These are phyloP conservation scores for Psylliodes chrysocephalus DNA, from an alignment of 2,888 invertebrate species.

Conservation along the genomic window DNA sequence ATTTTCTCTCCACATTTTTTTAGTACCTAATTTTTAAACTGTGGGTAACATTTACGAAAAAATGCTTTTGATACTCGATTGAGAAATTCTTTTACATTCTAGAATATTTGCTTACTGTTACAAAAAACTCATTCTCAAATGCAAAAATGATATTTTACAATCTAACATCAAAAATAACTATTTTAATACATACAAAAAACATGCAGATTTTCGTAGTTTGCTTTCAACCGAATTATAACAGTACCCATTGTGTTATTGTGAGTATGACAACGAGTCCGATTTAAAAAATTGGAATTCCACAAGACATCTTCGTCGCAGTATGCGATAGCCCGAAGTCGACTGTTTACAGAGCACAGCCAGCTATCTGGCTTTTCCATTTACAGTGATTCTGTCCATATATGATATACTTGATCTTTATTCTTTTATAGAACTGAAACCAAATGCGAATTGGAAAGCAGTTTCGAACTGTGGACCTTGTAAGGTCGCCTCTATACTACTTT, in stretches of 20 bases:
- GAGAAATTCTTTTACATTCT: too few species aligned
- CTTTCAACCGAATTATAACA: slow-evolving; percentile 29
- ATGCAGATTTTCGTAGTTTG: background rate
- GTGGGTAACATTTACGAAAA: too few species aligned
- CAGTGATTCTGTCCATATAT: slow-evolving; percentile 66
- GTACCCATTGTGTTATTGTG: slow-evolving; percentile 37
- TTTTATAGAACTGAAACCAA: slow-evolving; percentile 64
- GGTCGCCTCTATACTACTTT: slow-evolving; percentile 56
- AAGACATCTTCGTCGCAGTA: slow-evolving; percentile 26
- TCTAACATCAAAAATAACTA: too few species aligned
- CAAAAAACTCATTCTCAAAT: too few species aligned
- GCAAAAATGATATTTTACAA: too few species aligned
- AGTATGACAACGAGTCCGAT: slow-evolving; percentile 40
- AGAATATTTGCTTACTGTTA: too few species aligned
- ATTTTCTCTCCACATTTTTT: too few species aligned
- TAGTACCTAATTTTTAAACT: too few species aligned
- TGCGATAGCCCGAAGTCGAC: slow-evolving; percentile 40
- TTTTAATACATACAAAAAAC: too few species aligned
- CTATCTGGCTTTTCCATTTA: slow-evolving; percentile 64
- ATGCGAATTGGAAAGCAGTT: slow-evolving; percentile 56
- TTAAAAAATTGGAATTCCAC: slow-evolving; percentile 54
- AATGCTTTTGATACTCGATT: too few species aligned
- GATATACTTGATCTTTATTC: slow-evolving; percentile 67
- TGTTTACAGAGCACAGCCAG: slow-evolving; percentile 32
- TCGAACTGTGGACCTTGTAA: slow-evolving; percentile 63